Conservation (phyloP, 2,888 invertebrate species). For the Cephus pygmeus region DNA sequence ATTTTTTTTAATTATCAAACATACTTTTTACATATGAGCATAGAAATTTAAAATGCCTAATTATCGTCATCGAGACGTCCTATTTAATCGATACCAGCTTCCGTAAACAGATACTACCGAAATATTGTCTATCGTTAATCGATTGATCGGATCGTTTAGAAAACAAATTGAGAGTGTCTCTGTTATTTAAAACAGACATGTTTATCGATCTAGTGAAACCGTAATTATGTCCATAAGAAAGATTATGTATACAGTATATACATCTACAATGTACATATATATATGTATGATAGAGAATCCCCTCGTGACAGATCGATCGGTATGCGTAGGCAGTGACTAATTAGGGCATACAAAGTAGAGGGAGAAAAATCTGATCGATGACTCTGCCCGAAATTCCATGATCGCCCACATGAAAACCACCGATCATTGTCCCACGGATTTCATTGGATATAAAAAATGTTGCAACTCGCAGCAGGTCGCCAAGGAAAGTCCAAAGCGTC, state of each 20-base stretch:
- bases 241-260: neutral
- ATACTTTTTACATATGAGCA: neutral
- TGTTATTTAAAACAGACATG: neutral
- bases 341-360: neutral
- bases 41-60: neutral
- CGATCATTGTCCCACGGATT: conserved; percentile 4
- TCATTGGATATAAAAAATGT: neutral
- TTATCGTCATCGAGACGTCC: neutral
- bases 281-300: neutral
- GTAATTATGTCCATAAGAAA: neutral
- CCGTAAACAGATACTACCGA: neutral
- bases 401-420: neutral
- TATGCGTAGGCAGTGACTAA: conserved; percentile 3
- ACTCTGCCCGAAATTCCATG: neutral
- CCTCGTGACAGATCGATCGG: neutral
- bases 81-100: neutral
- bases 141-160: neutral
- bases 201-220: neutral
- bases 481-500: neutral
- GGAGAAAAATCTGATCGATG: neutral
- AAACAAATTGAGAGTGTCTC: neutral
- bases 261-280: no score
- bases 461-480: neutral
- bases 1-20: neutral
- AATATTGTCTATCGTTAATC: neutral